Percentiles rank a stretch among this genome's conserved stretches.
Conservation (phyloP, 2,113 vertebrate species). For the Alligator sinensis region DNA sequence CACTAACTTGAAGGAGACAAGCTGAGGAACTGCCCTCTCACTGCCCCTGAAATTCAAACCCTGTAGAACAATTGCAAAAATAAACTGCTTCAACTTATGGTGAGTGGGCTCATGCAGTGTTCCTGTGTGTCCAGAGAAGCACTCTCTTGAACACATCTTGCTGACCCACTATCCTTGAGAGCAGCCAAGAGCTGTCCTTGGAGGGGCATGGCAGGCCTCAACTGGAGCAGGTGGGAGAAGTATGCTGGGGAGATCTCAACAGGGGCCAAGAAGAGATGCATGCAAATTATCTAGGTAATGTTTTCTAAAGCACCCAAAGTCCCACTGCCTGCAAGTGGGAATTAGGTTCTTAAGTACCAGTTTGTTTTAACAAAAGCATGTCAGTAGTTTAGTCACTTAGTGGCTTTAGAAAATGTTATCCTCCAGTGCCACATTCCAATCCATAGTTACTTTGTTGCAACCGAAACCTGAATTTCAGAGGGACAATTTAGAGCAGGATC, state of each 20-base stretch:
- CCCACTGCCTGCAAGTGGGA: constrained; percentile 40
- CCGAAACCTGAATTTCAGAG: not conserved
- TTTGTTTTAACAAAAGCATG: accelerated
- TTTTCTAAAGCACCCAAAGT: not conserved
- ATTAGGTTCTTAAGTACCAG: not conserved
- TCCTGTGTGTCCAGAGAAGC: no score
- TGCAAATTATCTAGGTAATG: not conserved
- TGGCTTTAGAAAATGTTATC: constrained; percentile 3
- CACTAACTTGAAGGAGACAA: not conserved
- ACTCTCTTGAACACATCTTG: no score
- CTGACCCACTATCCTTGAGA: no score
- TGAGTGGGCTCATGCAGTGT: accelerated
- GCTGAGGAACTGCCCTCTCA: not conserved
- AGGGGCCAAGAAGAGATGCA: not conserved
- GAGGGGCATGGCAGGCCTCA: no score
- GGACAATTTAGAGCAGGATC: not conserved
- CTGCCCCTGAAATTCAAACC: not conserved
- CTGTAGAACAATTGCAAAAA: not conserved
- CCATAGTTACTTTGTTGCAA: not conserved
- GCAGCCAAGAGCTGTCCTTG: no score
- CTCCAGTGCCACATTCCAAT: not conserved
- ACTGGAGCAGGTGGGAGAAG: no score
- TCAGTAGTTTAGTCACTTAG: not conserved
- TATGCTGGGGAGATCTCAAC: no score
- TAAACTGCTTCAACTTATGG: not conserved